These are phyloP conservation scores for Gerosis bhagava DNA, from an alignment of 2,888 invertebrate species.

Conservation along the genomic window DNA sequence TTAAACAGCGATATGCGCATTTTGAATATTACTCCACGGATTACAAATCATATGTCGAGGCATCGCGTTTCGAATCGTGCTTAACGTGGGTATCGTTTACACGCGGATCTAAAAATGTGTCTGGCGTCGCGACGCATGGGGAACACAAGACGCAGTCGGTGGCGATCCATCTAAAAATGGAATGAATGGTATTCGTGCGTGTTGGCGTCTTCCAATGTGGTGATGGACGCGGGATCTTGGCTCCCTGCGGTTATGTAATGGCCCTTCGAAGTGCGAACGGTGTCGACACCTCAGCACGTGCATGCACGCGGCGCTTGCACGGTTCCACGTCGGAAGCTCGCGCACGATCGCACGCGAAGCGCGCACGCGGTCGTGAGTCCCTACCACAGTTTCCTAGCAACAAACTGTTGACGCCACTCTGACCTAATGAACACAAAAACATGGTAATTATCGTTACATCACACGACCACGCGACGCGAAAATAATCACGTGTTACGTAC, in stretches of 20 bases:
- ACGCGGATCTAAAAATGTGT: conserved; percentile 77
- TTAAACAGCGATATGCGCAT: no score
- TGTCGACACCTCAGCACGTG: conserved; percentile 57
- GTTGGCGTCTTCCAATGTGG: conserved; percentile 52
- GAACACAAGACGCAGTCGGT: conserved; percentile 61
- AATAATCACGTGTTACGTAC: conserved; percentile 39
- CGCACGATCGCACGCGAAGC: conserved; percentile 45
- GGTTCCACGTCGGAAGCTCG: conserved; percentile 67
- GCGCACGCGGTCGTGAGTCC: conserved; percentile 47
- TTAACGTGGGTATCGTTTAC: conserved; percentile 68
- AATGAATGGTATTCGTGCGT: conserved; percentile 61
- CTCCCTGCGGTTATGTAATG: conserved; percentile 71
- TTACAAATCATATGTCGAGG: conserved; percentile 32
- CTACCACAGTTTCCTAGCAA: conserved; percentile 76
- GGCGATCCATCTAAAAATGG: conserved; percentile 78
- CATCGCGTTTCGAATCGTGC: conserved; percentile 42
- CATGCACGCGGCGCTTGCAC: conserved; percentile 76
- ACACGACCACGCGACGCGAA: conserved; percentile 54
- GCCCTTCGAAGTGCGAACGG: conserved; percentile 55
- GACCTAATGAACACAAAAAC: conserved; percentile 76
- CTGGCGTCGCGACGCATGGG: conserved; percentile 69
- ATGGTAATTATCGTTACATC: conserved; percentile 74
- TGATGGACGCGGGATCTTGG: conserved; percentile 37
- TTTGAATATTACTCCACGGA: conserved; percentile 49
- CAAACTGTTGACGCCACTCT: conserved; percentile 76